Evolutionary conservation across 1,140 invertebrate genomes (phyloP), one percentile per base, ranked within the genome.

Genomic region (Vollenhovia emeryi): DNA sequence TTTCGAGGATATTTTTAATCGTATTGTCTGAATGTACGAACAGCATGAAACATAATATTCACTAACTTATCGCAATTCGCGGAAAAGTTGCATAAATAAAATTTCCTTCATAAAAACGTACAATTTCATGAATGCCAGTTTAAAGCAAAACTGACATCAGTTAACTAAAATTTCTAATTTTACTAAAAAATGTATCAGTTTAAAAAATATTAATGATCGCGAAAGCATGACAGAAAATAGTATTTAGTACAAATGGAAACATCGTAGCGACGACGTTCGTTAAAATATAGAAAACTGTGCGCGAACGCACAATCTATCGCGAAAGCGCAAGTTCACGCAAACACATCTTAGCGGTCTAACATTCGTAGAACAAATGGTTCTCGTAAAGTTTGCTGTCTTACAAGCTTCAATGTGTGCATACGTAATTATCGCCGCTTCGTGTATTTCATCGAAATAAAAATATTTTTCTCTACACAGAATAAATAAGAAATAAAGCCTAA

Each of bases 1-100:
- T 57, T 74, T 57, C 71, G 15, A 11, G 18, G 21, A 74, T 57
- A 74, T 55, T 74, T 74, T 57, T 57, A 55, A 74, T 57, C 8
- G 21, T 36, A 24, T 57, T 24, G 3, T 9, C 11, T 40, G 1
- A 36, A 55, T 52, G 6, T 73, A 36, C 11, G 18, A 36, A 74
- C 11, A 3, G 18, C 27, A 60, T 24, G 1, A 62, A 33, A 1
- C 11, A 15, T 62, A 76, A 76, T 48, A 62, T 60, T 59, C 15
- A 43, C 11, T 40, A 18, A 55, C 40, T 76, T 60, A 45, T 76
- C 36, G 55, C 36, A 75, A n/a, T 45, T 2, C 24, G 9, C 1
- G 9, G 9, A 75, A 75, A 60, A 27, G 15, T 11, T 30, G 1
- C 1, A 13, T 3, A 45, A 43, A 30, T 76, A 62, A 76, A 43